Evolutionary conservation across 2,888 invertebrate species (phyloP), one percentile per base, ranked within the genome.

Genomic region (Conomelus anceps): DNA sequence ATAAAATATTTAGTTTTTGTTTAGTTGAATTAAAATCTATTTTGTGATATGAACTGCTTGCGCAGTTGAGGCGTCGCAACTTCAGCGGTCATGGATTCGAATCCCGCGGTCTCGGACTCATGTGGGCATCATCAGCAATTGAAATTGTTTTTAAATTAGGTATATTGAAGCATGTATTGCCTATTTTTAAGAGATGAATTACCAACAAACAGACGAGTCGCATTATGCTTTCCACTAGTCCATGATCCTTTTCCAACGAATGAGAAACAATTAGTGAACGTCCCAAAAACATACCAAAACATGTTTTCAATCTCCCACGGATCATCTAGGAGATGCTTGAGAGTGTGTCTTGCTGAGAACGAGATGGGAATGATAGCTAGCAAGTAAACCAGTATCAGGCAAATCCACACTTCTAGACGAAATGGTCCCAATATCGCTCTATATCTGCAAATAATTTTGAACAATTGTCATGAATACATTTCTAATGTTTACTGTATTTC

Each of bases 201-300:
- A 96, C 97, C 97, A 90, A 97, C 96, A 20, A 97, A 93, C 13
- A 97, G 92, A 90, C 96, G 94, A 0, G 96, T 97, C 0, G 97
- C 96, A 23, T 95, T 93, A 92, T 96, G 96, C 87, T 94, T 94
- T 0, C 96, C 95, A 92, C 94, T 95, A 91, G 95, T 95, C 96
- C 96, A 97, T 17, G 96, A 96, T 91, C 95, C 95, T 92, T 94
- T 94, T 0, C 96, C 96, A 84, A 91, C 91, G 90, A 93, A 93
- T 7, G 96, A 96, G 92, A 97, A 96, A 91, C 96, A 96, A 92
- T 97, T 97, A 0, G 97, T 97, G 92, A 97, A 97, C 85, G 97
- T 97, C 6, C 97, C 97, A 92, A 97, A 97, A 89, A 97, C 96
- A 92, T 97, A 97, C 97, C 97, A 97, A 93, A 97, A 97, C 97